phyloP scores from a whole-genome alignment of 2,888 invertebrate species.

The Lymantria dispar region DNA sequence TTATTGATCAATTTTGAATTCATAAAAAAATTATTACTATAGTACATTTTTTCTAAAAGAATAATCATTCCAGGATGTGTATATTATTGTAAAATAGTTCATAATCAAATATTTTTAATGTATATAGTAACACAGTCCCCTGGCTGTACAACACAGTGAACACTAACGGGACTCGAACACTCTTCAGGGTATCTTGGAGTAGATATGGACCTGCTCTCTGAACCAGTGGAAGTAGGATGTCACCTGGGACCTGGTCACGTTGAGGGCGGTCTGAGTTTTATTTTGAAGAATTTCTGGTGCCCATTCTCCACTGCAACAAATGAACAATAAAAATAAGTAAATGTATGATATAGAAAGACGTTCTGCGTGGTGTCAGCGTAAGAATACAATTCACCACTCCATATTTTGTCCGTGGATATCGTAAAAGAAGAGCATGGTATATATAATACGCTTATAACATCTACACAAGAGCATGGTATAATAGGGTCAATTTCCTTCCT shows the following conservation, averaged over 20 bases:
- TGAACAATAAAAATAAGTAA: neutral
- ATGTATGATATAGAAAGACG: too few relatives aligned
- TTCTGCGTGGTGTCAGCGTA: too few relatives aligned
- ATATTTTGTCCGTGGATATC: neutral
- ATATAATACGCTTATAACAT: too few relatives aligned
- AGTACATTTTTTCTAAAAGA: neutral
- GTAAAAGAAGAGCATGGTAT: too few relatives aligned
- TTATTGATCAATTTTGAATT: too few relatives aligned
- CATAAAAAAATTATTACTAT: slow-evolving; percentile 8
- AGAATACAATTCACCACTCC: neutral
- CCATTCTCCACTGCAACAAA: slow-evolving; percentile 84
- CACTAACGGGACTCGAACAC: slow-evolving; percentile 27
- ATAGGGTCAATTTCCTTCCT: too few relatives aligned
- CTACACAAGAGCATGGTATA: too few relatives aligned
- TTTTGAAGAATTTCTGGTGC: slow-evolving; percentile 89
- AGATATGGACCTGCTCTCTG: slow-evolving; percentile 89
- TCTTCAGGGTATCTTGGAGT: slow-evolving; percentile 86
- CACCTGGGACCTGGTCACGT: slow-evolving; percentile 86
- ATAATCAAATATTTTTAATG: neutral
- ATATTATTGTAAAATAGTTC: neutral
- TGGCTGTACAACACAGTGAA: slow-evolving; percentile 43
- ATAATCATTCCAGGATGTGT: neutral
- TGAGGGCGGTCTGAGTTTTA: slow-evolving; percentile 85
- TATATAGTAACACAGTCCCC: slow-evolving; percentile 37
- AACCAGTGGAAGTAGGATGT: slow-evolving; percentile 88